These are phyloP conservation scores for Beris chalybata DNA, from an alignment of 2,888 invertebrate species.

Conservation along the genomic window DNA sequence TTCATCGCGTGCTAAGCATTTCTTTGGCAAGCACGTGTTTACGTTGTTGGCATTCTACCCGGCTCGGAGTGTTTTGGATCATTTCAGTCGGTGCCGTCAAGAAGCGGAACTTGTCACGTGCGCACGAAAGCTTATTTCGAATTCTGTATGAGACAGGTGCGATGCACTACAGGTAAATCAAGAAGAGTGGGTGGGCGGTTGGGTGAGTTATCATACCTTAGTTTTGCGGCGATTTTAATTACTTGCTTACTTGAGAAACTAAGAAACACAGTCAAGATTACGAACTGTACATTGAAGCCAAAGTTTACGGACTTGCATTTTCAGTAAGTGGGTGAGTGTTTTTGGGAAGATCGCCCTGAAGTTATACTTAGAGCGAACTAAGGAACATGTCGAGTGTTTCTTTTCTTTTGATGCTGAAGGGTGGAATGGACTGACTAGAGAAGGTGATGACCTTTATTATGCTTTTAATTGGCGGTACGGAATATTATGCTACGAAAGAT, in stretches of 20 bases:
- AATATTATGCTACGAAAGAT: too few species aligned
- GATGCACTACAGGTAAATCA: neutral
- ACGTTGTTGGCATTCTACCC: neutral
- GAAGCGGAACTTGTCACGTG: constrained; percentile 32
- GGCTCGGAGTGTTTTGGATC: constrained; percentile 17
- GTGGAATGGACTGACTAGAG: neutral
- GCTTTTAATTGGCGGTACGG: too few species aligned
- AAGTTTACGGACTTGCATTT: constrained; percentile 18
- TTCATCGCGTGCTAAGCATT: too few species aligned
- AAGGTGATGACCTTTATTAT: too few species aligned
- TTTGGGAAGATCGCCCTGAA: neutral
- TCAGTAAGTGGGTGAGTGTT: neutral
- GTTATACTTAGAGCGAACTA: neutral
- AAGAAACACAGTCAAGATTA: neutral
- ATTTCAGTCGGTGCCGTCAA: constrained; percentile 17
- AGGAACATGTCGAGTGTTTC: neutral
- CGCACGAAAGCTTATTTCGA: constrained; percentile 33
- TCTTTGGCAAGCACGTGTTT: too few species aligned
- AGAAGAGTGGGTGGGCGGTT: neutral
- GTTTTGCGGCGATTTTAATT: constrained; percentile 15
- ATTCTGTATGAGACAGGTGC: constrained; percentile 26
- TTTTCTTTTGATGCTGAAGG: neutral
- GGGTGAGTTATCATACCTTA: constrained; percentile 3
- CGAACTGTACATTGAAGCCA: neutral
- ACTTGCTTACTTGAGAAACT: constrained; percentile 2